A percentile compares a stretch with the other conserved stretches of the same genome.
These are phyloP conservation scores for Poecilia velifera DNA, from an alignment of 2,797 vertebrate species.

Conservation along the genomic window DNA sequence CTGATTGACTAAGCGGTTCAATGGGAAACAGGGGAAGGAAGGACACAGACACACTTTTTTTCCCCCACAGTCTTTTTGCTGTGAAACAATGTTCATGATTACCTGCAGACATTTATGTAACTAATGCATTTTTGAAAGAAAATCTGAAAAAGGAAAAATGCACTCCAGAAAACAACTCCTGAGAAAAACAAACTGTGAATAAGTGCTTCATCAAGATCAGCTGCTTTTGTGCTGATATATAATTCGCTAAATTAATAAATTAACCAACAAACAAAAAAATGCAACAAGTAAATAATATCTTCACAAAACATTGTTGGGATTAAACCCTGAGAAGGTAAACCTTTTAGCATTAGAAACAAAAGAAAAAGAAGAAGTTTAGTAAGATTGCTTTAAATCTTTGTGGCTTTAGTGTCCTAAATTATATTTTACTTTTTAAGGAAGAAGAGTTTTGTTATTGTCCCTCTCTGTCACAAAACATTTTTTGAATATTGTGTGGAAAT, in stretches of 20 bases:
- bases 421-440: not conserved
- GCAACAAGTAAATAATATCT: not conserved
- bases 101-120: not conserved
- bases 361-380: not conserved
- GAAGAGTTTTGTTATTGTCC: not conserved
- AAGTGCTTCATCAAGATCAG: not conserved
- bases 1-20: not conserved
- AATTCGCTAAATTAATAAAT: not conserved
- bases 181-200: not conserved
- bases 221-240: not conserved
- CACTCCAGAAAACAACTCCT: not conserved
- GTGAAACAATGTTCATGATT: slow-evolving; percentile 7
- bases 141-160: not conserved
- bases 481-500: too few species aligned
- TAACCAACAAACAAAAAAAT: not conserved
- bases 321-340: not conserved
- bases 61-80: not conserved
- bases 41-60: not conserved
- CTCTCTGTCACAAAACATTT: too few species aligned
- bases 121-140: not conserved
- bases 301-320: not conserved
- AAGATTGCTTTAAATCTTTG: not conserved
- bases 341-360: not conserved
- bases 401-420: not conserved
- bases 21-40: not conserved